Conservation (phyloP, 2,797 vertebrate species). For the Cyclopterus lumpus region DNA sequence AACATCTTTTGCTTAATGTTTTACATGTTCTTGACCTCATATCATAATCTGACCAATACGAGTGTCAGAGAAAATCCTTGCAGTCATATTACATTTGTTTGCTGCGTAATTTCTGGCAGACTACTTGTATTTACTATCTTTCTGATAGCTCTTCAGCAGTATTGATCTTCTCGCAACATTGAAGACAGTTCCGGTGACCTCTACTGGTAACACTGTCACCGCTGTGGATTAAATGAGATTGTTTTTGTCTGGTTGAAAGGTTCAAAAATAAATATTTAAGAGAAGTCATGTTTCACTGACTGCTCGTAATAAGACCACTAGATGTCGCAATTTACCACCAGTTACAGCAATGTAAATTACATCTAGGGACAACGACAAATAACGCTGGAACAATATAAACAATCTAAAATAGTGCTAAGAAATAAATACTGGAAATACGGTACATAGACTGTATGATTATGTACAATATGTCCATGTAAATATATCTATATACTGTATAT, state of each 20-base stretch:
- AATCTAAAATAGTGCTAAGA: no score
- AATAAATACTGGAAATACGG: no score
- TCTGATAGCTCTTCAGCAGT: not conserved
- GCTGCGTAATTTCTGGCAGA: no score
- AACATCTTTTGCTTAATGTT: not conserved
- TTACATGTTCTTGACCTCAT: not conserved
- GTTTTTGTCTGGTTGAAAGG: not conserved
- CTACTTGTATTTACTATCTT: not conserved
- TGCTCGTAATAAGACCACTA: no score
- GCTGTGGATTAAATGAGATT: not conserved
- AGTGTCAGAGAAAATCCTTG: not conserved
- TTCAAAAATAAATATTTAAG: not conserved
- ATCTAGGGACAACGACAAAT: not conserved
- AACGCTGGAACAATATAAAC: no score
- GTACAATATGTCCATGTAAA: no score
- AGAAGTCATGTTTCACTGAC: not conserved
- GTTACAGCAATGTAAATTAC: not conserved
- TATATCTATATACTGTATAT: no score
- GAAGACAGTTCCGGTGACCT: no score
- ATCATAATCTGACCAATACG: not conserved
- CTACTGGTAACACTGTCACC: no score
- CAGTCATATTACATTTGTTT: no score
- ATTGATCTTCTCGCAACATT: not conserved
- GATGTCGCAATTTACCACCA: slow-evolving; percentile 4
- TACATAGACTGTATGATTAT: no score